Evolutionary conservation across 2,888 invertebrate species (phyloP).

Genomic region (Gerris lacustris): DNA sequence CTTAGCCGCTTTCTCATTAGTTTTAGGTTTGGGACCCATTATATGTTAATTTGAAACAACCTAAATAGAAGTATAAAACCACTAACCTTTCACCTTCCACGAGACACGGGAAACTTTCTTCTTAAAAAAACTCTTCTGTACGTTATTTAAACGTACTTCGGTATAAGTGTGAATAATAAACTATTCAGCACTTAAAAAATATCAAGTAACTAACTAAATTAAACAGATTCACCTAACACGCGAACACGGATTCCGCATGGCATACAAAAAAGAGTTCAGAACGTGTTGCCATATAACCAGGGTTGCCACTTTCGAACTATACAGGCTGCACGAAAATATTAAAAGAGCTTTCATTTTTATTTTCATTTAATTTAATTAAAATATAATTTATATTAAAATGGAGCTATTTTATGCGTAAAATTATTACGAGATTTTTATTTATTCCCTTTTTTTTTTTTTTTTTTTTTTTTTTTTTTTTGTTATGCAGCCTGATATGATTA

Average conservation of each 20-base stretch:
- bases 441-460: neutral
- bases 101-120: too few relatives aligned
- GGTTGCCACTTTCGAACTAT: neutral
- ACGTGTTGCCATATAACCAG: neutral
- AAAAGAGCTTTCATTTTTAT: too few relatives aligned
- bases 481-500: neutral
- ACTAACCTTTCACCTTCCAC: neutral
- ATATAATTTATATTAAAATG: too few relatives aligned
- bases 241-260: neutral
- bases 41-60: neutral
- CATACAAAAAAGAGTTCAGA: neutral
- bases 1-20: slow-evolving; percentile 54
- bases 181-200: too few relatives aligned
- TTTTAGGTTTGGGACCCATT: slow-evolving; percentile 75
- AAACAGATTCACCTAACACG: neutral
- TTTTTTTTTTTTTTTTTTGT: neutral
- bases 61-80: neutral
- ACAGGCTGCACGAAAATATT: too few relatives aligned
- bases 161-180: too few relatives aligned
- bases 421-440: too few relatives aligned
- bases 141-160: too few relatives aligned
- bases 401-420: too few relatives aligned
- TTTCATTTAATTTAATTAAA: too few relatives aligned
- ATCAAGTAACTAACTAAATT: too few relatives aligned
- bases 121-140: too few relatives aligned